These are phyloP conservation scores for Hoplias malabaricus DNA, from an alignment of 2,113 vertebrate species.

Conservation along the genomic window DNA sequence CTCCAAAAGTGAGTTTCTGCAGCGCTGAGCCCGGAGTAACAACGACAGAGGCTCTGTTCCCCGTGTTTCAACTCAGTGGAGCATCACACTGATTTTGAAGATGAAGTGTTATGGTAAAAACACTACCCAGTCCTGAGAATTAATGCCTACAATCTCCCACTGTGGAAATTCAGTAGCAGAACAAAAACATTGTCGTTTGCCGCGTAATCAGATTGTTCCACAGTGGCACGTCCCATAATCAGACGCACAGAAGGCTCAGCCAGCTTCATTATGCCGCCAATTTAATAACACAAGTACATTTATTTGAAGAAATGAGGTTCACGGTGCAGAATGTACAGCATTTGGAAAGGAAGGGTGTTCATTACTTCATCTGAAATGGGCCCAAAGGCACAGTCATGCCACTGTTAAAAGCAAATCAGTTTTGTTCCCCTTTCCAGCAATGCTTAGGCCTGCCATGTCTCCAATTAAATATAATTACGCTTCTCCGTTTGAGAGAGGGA, in stretches of 20 bases:
- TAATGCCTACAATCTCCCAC: background rate
- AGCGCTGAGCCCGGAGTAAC: no score
- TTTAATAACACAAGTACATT: background rate
- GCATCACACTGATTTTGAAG: no score
- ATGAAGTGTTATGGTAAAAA: no score
- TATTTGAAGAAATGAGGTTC: background rate
- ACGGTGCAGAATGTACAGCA: background rate
- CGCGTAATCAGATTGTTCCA: background rate
- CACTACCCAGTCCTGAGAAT: no score
- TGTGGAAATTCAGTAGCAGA: background rate
- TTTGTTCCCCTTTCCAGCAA: background rate
- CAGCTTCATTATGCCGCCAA: background rate
- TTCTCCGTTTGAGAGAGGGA: background rate
- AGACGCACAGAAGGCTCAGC: background rate
- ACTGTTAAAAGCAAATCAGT: background rate
- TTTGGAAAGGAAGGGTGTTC: background rate
- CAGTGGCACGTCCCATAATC: background rate
- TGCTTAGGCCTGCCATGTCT: background rate
- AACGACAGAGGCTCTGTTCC: no score
- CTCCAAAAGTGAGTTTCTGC: no score
- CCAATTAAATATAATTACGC: slow-evolving; percentile 3
- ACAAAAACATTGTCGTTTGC: background rate
- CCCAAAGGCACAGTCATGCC: background rate
- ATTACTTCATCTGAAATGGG: background rate
- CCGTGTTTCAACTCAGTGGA: no score